phyloP scores from a whole-genome alignment of 1,140 invertebrate genomes.

The Cephus cinctus region DNA sequence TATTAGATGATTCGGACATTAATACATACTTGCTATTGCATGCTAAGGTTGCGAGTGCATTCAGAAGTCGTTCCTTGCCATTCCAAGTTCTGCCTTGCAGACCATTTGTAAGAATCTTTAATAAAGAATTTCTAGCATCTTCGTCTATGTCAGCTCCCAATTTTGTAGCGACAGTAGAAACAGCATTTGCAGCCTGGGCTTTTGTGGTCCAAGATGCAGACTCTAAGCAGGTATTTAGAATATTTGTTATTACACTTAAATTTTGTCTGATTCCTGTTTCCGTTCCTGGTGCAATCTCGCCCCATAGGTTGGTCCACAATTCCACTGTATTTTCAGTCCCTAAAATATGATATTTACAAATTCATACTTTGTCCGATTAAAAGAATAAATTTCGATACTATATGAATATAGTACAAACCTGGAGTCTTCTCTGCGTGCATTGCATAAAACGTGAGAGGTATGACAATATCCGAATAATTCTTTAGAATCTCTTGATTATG shows the following conservation, averaged over 20 bases:
- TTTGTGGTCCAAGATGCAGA: slow-evolving; percentile 86
- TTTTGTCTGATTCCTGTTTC: slow-evolving; percentile 80
- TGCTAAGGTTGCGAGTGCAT: slow-evolving; percentile 73
- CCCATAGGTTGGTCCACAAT: slow-evolving; percentile 87
- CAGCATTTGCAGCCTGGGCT: slow-evolving; percentile 79
- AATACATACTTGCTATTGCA: slow-evolving; percentile 66
- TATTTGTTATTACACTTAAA: slow-evolving; percentile 69
- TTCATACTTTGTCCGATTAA: too few relatives aligned
- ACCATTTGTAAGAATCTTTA: slow-evolving; percentile 69
- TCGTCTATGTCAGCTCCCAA: slow-evolving; percentile 67
- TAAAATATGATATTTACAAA: too few relatives aligned
- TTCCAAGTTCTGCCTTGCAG: slow-evolving; percentile 85
- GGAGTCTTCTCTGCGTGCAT: slow-evolving; percentile 79
- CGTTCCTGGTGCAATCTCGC: slow-evolving; percentile 80
- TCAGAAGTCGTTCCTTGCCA: slow-evolving; percentile 80
- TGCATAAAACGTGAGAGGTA: slow-evolving; percentile 85
- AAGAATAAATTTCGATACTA: too few relatives aligned
- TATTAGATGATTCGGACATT: background rate
- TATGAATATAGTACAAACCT: slow-evolving; percentile 38
- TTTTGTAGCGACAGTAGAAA: slow-evolving; percentile 77
- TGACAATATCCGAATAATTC: slow-evolving; percentile 72
- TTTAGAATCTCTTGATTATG: slow-evolving; percentile 82
- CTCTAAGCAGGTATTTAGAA: slow-evolving; percentile 69
- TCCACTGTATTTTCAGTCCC: slow-evolving; percentile 66
- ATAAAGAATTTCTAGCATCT: slow-evolving; percentile 64